Evolutionary conservation across 2,113 vertebrate genomes (phyloP).

Genomic region (Donacobius atricapilla): DNA sequence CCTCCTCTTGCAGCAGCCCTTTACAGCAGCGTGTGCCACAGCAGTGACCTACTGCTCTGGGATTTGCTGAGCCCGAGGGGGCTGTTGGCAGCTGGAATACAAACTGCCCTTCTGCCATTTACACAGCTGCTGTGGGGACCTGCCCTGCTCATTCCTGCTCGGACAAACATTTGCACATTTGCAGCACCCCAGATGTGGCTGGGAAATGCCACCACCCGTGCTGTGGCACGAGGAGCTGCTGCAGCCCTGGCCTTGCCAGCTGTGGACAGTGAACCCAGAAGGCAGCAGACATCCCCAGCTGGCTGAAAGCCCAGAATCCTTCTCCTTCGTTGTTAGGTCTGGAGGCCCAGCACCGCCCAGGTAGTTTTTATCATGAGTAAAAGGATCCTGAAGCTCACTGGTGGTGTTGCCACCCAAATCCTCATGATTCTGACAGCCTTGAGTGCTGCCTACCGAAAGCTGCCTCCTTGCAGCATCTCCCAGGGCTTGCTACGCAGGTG

Average conservation of each 20-base stretch:
- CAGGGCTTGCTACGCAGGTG: not conserved
- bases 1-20: not conserved
- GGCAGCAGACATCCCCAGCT: not conserved
- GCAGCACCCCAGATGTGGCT: not conserved
- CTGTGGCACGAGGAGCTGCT: not conserved
- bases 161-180: not conserved
- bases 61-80: not conserved
- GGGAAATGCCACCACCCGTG: not conserved
- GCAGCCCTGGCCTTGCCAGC: not conserved
- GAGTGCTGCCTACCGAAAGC: not conserved
- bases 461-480: not conserved
- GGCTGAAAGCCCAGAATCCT: not conserved
- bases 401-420: not conserved
- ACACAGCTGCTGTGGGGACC: not conserved
- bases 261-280: not conserved
- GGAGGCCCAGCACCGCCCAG: not conserved
- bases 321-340: not conserved
- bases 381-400: not conserved
- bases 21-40: not conserved
- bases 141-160: not conserved
- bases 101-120: not conserved
- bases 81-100: not conserved
- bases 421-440: not conserved
- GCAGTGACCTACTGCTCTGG: not conserved
- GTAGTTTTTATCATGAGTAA: not conserved